phyloP scores from a whole-genome alignment of 1,140 invertebrate genomes.

The Bicyclus anynana region DNA sequence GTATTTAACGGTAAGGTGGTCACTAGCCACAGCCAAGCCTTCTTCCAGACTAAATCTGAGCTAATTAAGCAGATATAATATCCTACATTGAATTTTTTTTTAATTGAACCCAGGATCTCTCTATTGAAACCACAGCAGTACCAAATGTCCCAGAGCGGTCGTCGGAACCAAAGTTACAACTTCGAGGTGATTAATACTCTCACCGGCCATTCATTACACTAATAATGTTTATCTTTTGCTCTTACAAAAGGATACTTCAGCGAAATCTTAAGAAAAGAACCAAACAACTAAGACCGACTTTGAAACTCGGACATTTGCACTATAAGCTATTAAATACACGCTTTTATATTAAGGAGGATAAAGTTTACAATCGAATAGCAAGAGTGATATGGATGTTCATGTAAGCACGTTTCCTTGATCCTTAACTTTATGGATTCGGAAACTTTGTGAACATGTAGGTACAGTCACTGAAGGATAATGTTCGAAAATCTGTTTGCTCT shows the following conservation, averaged over 20 bases:
- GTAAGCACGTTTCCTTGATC: slow-evolving; percentile 22
- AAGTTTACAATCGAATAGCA: background rate
- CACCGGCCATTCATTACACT: slow-evolving; percentile 7
- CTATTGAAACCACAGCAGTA: too few species aligned
- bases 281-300: slow-evolving; percentile 16
- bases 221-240: slow-evolving; percentile 10
- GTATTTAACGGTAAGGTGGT: too few species aligned
- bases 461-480: slow-evolving; percentile 17
- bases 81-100: too few species aligned
- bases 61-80: too few species aligned
- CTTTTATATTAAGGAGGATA: background rate
- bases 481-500: slow-evolving; percentile 15
- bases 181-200: background rate
- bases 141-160: too few species aligned
- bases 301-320: slow-evolving; percentile 6
- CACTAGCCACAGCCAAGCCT: too few species aligned
- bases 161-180: too few species aligned
- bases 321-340: background rate
- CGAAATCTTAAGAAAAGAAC: slow-evolving; percentile 17
- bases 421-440: slow-evolving; percentile 20
- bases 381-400: background rate
- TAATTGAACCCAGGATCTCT: too few species aligned
- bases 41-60: too few species aligned
- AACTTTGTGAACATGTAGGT: slow-evolving; percentile 17
- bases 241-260: slow-evolving; percentile 9